Evolutionary conservation across 2,888 invertebrate genomes (phyloP).

Genomic region (Agrenia bidenticulata): DNA sequence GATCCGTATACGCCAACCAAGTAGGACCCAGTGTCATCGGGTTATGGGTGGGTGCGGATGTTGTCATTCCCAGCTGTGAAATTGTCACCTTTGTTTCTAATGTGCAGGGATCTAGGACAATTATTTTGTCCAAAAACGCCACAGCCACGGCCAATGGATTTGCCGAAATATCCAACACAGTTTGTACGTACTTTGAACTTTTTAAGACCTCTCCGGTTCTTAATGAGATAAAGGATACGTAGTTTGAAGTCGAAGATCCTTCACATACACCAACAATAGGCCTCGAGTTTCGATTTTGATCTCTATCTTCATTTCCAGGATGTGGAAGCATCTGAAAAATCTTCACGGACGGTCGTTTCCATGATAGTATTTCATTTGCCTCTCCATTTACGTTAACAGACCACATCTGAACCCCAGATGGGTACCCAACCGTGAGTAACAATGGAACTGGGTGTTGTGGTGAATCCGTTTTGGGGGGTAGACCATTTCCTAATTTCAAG

Average conservation of each 20-base stretch:
- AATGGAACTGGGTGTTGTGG: slow-evolving; percentile 74
- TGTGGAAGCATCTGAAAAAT: slow-evolving; percentile 80
- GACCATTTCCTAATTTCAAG: slow-evolving; percentile 68
- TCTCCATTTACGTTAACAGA: slow-evolving; percentile 84
- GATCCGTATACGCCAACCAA: slow-evolving; percentile 72
- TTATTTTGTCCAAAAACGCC: slow-evolving; percentile 84
- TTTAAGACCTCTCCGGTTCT: slow-evolving; percentile 81
- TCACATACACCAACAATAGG: slow-evolving; percentile 90
- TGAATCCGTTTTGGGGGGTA: slow-evolving; percentile 54
- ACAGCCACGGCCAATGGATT: slow-evolving; percentile 85
- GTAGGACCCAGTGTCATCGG: slow-evolving; percentile 81
- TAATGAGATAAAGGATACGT: slow-evolving; percentile 74
- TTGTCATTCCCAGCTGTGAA: slow-evolving; percentile 80
- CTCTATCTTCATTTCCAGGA: slow-evolving; percentile 65
- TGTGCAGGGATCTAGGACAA: slow-evolving; percentile 84
- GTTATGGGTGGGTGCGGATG: slow-evolving; percentile 71
- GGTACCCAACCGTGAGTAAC: slow-evolving; percentile 83
- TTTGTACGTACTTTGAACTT: slow-evolving; percentile 88
- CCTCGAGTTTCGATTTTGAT: slow-evolving; percentile 75
- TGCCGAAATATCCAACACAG: slow-evolving; percentile 82
- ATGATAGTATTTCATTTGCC: slow-evolving; percentile 90
- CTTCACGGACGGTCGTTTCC: slow-evolving; percentile 86
- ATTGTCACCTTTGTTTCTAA: slow-evolving; percentile 83
- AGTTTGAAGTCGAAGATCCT: slow-evolving; percentile 51
- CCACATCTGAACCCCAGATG: slow-evolving; percentile 84